These are phyloP conservation scores for Todus mexicanus DNA, from an alignment of 2,797 vertebrate genomes.

Conservation along the genomic window DNA sequence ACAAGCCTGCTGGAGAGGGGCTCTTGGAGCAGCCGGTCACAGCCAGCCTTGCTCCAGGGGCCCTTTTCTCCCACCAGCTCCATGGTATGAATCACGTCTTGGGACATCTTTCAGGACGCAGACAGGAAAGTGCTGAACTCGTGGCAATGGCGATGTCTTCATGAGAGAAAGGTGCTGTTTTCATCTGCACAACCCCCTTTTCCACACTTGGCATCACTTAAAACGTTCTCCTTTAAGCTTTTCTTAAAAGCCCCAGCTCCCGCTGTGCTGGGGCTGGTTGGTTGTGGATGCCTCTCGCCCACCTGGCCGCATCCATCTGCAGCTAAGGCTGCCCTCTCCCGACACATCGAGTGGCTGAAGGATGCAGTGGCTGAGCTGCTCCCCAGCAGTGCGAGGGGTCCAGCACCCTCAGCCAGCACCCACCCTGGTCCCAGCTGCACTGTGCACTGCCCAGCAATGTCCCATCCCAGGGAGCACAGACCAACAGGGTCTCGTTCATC, in stretches of 20 bases:
- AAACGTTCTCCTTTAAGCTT: not conserved
- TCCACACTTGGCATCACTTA: not conserved
- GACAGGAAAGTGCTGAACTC: not conserved
- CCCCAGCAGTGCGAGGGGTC: not conserved
- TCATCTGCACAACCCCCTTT: not conserved
- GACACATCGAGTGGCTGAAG: not conserved
- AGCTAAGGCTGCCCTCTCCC: conserved; percentile 57
- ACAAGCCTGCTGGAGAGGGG: not conserved
- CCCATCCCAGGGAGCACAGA: accelerated
- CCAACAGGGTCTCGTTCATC: accelerated
- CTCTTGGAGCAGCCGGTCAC: not conserved
- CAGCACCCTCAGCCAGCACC: not conserved
- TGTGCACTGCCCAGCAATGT: accelerated
- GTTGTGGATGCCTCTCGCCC: not conserved
- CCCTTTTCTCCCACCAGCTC: not conserved
- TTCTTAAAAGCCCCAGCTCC: not conserved
- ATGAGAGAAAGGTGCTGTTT: not conserved
- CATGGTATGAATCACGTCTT: accelerated
- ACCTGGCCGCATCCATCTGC: not conserved
- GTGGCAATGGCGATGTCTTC: not conserved
- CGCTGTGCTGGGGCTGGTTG: not conserved
- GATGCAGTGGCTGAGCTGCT: accelerated
- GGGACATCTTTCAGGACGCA: not conserved
- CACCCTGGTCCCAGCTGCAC: accelerated
- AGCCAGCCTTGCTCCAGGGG: not conserved